A percentile compares a stretch with the other conserved stretches of the same genome.
Conservation (phyloP, 2,888 invertebrate genomes). For the Rhaphigaster nebulosa region DNA sequence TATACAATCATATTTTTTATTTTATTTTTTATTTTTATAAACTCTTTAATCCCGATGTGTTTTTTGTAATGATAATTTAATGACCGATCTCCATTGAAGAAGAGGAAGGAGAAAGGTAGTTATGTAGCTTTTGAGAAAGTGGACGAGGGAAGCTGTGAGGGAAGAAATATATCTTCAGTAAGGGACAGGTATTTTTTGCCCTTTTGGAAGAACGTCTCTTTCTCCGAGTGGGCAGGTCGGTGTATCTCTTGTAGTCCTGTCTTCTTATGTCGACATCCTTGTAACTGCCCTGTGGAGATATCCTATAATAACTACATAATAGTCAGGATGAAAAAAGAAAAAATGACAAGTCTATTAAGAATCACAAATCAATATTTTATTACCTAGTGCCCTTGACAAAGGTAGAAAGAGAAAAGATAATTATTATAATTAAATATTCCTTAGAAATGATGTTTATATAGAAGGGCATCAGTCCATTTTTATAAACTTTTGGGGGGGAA, state of each 20-base stretch:
- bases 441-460: too few species aligned
- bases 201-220: slow-evolving; percentile 39
- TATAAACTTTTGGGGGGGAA: too few species aligned
- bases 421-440: too few species aligned
- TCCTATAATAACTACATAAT: too few species aligned
- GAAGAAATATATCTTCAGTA: slow-evolving; percentile 6
- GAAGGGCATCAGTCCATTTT: too few species aligned
- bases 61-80: background rate
- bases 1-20: too few species aligned
- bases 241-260: background rate
- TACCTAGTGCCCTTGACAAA: background rate
- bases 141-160: background rate
- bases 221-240: slow-evolving; percentile 2
- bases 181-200: slow-evolving; percentile 45
- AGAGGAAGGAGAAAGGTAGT: slow-evolving; percentile 26
- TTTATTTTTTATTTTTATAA: background rate
- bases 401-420: too few species aligned
- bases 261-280: slow-evolving; percentile 37
- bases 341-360: background rate
- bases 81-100: background rate
- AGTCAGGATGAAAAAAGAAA: background rate
- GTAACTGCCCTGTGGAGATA: background rate
- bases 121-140: slow-evolving; percentile 31
- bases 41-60: background rate
- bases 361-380: background rate